Base-by-base conservation (phyloP, 2,113 vertebrate species). In the Phalacrocorax pelagicus region DNA sequence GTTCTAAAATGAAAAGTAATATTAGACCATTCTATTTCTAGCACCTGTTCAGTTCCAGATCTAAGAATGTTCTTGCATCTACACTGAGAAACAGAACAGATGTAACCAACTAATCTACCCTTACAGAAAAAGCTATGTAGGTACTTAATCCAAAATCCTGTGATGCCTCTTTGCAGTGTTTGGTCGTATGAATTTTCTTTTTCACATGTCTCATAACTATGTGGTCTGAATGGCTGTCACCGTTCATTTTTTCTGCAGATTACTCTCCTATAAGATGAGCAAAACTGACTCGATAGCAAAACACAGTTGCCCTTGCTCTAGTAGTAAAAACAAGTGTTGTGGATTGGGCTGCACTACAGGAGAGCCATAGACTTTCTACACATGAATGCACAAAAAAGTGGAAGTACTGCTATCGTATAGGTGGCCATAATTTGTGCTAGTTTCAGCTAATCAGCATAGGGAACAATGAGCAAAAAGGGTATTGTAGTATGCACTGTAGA, bases 1-100 rank as follows among this genome's bases (percentile, higher is more conserved):
- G 36, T 88, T 94, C 80, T 81, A 55, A 92, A 93, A 74, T 34
- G 20, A 87, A 88, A 86, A 81, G 23, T 73, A 88, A 17, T 96
- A 91, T 86, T 75, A 95, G 73, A 84, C 36, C 27, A 74, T 93
- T 92, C 38, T 91, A 72, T 96, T 95, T 90, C 70, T 88, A 92
- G 54, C 19, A 85, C 15, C 65, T 88, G 40, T 78, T 92, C 21
- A 3, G 40, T 94, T 87, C 70, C 51, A 79, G 36, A 86, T 95
- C 77, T 75, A 70, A 72, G 73, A 92, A 71, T 34, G 36, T 79
- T 87, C 84, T 55, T 92, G 44, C 38, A 23, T 47, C 46, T 57
- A 79, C 5, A 1, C 49, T 91, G 61, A 94, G 88, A 23, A 91
- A 59, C n/a, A 74, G 82, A 94, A 58, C 47, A 78, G 42, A 92